phyloP scores from a whole-genome alignment of 2,888 invertebrate species.

The Eumerus sabulonum region DNA sequence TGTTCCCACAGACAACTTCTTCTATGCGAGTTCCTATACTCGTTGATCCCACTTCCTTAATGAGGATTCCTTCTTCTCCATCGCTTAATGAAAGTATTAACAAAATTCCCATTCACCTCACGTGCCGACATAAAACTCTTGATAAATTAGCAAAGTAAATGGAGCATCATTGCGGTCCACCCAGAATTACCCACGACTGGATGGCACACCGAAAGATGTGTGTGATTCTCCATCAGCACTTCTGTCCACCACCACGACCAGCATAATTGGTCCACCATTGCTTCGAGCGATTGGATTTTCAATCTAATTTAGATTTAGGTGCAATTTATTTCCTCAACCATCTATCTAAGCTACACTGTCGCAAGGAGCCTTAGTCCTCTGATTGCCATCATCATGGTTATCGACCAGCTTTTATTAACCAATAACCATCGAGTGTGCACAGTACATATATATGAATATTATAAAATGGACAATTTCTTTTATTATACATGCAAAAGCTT shows the following conservation, averaged over 20 bases:
- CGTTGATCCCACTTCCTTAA: slow-evolving; percentile 47
- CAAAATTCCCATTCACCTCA: slow-evolving; percentile 74
- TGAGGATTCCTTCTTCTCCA: slow-evolving; percentile 7
- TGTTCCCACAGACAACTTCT: too few relatives aligned
- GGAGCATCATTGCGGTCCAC: slow-evolving; percentile 63
- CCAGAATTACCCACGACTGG: slow-evolving; percentile 19
- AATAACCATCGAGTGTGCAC: slow-evolving; percentile 49
- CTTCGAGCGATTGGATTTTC: slow-evolving; percentile 70
- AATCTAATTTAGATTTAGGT: slow-evolving; percentile 72
- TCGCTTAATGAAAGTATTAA: slow-evolving; percentile 47
- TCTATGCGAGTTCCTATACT: slow-evolving; percentile 31
- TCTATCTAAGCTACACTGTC: slow-evolving; percentile 25
- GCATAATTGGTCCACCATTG: slow-evolving; percentile 57
- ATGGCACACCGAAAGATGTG: background rate
- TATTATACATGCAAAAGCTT: slow-evolving; percentile 12
- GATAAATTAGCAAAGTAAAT: slow-evolving; percentile 76
- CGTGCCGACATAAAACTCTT: slow-evolving; percentile 76
- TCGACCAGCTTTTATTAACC: slow-evolving; percentile 35
- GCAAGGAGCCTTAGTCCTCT: slow-evolving; percentile 17
- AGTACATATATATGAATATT: slow-evolving; percentile 30
- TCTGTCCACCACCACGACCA: slow-evolving; percentile 12
- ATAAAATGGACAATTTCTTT: background rate
- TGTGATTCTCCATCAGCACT: slow-evolving; percentile 15
- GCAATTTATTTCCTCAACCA: slow-evolving; percentile 70
- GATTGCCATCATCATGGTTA: slow-evolving; percentile 14